Evolutionary conservation across 2,113 vertebrate genomes (phyloP).

Genomic region (Hirundichthys speculiger): DNA sequence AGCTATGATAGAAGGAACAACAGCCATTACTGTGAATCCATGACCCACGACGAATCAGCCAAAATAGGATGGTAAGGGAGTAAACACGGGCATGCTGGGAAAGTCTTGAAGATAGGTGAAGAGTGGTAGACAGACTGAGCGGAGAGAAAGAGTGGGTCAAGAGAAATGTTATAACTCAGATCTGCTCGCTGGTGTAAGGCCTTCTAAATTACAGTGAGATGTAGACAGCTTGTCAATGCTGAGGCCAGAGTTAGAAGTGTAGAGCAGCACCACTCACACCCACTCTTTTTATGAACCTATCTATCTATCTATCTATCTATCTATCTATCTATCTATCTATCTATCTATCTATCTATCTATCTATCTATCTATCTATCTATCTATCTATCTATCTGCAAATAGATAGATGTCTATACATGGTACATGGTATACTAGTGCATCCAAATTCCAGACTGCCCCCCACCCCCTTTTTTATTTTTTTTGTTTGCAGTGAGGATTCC

Average conservation of each 20-base stretch:
- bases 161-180: conserved; percentile 77
- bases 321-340: neutral
- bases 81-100: conserved; percentile 6
- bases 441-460: conserved; percentile 33
- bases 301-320: neutral
- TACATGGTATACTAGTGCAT: too few relatives aligned
- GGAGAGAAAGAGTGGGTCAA: conserved; percentile 35
- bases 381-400: conserved; percentile 4
- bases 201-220: conserved; percentile 80
- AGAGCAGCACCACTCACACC: conserved; percentile 47
- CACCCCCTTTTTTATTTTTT: conserved; percentile 16
- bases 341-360: neutral
- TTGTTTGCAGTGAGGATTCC: too few relatives aligned
- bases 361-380: neutral
- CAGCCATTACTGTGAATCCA: neutral
- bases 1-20: neutral
- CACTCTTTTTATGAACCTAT: conserved; percentile 3
- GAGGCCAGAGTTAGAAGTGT: conserved; percentile 56
- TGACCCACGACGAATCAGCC: neutral
- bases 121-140: conserved; percentile 9
- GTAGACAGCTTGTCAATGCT: conserved; percentile 81
- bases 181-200: conserved; percentile 67
- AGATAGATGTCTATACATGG: too few relatives aligned
- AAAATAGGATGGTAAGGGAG: neutral
- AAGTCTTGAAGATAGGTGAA: conserved; percentile 7